phyloP scores from a whole-genome alignment of 2,888 invertebrate genomes.

The Cremastobaeus sp. region DNA sequence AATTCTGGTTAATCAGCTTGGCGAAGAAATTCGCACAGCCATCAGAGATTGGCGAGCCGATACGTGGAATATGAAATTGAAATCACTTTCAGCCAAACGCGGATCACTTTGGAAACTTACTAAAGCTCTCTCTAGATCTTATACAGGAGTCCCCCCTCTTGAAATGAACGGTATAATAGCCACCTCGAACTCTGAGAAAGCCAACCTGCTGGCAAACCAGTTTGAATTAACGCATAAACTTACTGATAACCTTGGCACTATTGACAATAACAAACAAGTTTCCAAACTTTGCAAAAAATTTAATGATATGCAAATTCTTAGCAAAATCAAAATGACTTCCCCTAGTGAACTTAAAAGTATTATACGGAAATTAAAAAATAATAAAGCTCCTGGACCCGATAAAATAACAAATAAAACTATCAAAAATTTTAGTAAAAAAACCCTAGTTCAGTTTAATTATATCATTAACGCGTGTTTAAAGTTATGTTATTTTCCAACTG shows the following conservation, averaged over 20 bases:
- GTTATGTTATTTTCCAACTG: not conserved
- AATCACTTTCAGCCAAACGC: too few species aligned
- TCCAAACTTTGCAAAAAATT: constrained; percentile 1
- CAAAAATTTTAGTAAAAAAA: constrained; percentile 42
- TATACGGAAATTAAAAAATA: constrained; percentile 2
- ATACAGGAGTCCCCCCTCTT: not conserved
- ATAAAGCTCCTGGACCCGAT: constrained; percentile 14
- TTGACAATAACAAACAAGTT: not conserved
- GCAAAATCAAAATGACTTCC: not conserved
- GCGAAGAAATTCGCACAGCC: too few species aligned
- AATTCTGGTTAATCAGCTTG: too few species aligned
- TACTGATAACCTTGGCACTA: not conserved
- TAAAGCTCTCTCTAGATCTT: too few species aligned
- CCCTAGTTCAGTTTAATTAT: constrained; percentile 15
- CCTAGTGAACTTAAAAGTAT: constrained; percentile 9
- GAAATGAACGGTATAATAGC: not conserved
- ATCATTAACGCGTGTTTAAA: constrained; percentile 36
- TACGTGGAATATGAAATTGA: too few species aligned
- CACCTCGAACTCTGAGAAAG: not conserved
- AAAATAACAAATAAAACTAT: constrained; percentile 22
- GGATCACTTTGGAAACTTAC: too few species aligned
- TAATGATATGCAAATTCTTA: not conserved
- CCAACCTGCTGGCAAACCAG: not conserved
- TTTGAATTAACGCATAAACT: not conserved
- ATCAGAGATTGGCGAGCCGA: too few species aligned